These are phyloP conservation scores for Eulacestoma nigropectus DNA, from an alignment of 2,113 vertebrate genomes.

Conservation along the genomic window DNA sequence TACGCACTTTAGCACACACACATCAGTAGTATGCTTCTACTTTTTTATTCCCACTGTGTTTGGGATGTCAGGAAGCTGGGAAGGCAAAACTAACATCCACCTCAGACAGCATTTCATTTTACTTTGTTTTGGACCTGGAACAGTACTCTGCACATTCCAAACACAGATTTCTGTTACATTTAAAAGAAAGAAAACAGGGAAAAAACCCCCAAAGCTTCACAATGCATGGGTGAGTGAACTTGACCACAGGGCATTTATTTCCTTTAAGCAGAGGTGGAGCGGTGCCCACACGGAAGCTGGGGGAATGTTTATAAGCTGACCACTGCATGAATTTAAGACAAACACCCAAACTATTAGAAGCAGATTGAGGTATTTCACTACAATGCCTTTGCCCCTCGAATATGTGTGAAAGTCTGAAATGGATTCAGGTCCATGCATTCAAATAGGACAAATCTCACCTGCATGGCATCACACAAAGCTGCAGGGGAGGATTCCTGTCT, in stretches of 20 bases:
- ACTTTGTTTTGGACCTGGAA: background rate
- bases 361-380: background rate
- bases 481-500: background rate
- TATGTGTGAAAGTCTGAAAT: fast-evolving
- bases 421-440: background rate
- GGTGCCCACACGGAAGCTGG: background rate
- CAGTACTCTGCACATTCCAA: background rate
- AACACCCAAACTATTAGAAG: background rate
- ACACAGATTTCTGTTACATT: background rate
- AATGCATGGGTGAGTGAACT: background rate
- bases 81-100: background rate
- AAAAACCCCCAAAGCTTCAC: background rate
- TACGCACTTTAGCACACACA: background rate
- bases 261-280: background rate
- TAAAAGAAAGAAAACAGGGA: background rate
- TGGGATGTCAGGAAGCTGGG: background rate
- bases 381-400: background rate
- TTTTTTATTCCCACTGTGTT: background rate
- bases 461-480: fast-evolving
- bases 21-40: background rate
- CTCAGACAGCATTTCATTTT: background rate
- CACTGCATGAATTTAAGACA: background rate
- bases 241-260: background rate
- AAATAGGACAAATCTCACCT: background rate
- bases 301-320: background rate